Conservation (phyloP, 1,140 invertebrate species). For the Trichonephila clavata region DNA sequence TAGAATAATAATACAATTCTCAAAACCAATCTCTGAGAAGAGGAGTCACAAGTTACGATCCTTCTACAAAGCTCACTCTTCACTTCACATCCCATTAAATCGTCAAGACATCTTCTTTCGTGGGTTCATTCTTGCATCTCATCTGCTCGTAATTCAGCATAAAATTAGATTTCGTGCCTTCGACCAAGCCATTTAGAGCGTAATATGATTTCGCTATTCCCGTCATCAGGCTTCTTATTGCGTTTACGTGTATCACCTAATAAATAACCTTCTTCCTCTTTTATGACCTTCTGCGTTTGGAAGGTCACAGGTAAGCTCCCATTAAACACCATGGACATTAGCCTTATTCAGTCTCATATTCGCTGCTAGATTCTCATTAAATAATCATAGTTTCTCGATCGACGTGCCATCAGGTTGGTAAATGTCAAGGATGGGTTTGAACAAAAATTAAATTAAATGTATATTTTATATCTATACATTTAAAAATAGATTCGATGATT, state of each 20-base stretch:
- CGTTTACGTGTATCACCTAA: conserved; percentile 43
- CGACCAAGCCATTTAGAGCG: conserved; percentile 45
- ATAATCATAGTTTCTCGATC: not conserved
- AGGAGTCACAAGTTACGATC: not conserved
- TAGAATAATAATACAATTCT: not conserved
- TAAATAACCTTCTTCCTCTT: conserved; percentile 26
- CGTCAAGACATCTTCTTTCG: not conserved
- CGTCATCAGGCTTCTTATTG: conserved; percentile 42
- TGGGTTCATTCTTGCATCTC: not conserved
- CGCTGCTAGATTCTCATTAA: not conserved
- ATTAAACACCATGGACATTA: conserved; percentile 39
- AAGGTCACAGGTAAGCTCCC: conserved; percentile 48
- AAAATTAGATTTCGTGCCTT: conserved; percentile 64
- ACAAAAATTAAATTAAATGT: no score
- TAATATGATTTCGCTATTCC: conserved; percentile 40
- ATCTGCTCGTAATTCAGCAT: conserved; percentile 44
- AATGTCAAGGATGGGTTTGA: no score
- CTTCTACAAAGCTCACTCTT: not conserved
- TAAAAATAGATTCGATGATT: no score
- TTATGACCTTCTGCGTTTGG: not conserved
- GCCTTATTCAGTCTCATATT: not conserved
- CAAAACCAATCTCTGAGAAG: not conserved
- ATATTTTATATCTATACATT: no score
- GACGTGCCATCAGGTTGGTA: no score
- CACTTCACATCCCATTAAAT: not conserved